Percentiles rank a stretch among this genome's conserved stretches.
These are phyloP conservation scores for Cynoglossus semilaevis DNA, from an alignment of 2,113 vertebrate species.

Conservation along the genomic window DNA sequence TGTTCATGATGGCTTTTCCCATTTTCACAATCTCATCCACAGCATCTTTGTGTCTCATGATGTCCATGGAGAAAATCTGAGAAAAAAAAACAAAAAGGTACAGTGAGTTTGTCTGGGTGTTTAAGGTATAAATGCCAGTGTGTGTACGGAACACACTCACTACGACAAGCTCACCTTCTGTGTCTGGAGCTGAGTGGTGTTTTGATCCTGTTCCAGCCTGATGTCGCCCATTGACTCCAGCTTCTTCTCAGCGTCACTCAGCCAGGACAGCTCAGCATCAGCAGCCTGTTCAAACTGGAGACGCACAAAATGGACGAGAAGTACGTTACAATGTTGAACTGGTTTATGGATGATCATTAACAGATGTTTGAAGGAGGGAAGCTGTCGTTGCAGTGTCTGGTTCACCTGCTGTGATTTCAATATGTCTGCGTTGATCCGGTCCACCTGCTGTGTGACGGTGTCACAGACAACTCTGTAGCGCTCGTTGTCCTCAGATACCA, in stretches of 20 bases:
- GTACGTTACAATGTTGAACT: too few species aligned
- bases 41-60: conserved; percentile 93
- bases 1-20: conserved; percentile 84
- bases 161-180: conserved; percentile 86
- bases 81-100: conserved; percentile 44
- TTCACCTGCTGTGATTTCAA: conserved; percentile 92
- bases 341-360: too few species aligned
- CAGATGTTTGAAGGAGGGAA: too few species aligned
- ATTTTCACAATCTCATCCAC: conserved; percentile 91
- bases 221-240: conserved; percentile 86
- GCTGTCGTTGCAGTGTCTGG: neutral
- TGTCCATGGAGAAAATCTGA: conserved; percentile 94
- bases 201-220: conserved; percentile 93
- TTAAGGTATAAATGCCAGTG: conserved; percentile 20
- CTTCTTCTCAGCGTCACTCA: conserved; percentile 87
- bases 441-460: conserved; percentile 82
- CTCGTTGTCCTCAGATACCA: conserved; percentile 87
- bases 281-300: conserved; percentile 92
- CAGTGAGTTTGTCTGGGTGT: conserved; percentile 41
- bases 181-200: conserved; percentile 88
- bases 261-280: conserved; percentile 87
- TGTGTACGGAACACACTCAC: conserved; percentile 4
- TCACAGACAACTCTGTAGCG: conserved; percentile 84
- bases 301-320: conserved; percentile 41
- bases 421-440: conserved; percentile 88